phyloP scores from a whole-genome alignment of 2,888 invertebrate species.

The Halocaridina rubra region DNA sequence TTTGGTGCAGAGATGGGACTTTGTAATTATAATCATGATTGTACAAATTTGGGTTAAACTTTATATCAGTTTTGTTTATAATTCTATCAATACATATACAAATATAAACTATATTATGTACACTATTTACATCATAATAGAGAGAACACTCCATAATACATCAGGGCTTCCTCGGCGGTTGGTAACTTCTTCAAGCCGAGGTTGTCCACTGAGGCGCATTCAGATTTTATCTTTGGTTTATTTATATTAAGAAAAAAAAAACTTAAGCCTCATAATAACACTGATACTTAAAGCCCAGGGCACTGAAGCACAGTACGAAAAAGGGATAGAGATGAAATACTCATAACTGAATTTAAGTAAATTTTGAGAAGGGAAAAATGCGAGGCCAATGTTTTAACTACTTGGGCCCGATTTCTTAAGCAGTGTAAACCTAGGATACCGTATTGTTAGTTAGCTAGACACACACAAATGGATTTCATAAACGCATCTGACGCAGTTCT shows the following conservation, averaged over 20 bases:
- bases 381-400: too few relatives aligned
- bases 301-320: constrained; percentile 13
- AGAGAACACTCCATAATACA: constrained; percentile 53
- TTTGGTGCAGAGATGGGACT: constrained; percentile 58
- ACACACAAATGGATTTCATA: too few relatives aligned
- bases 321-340: too few relatives aligned
- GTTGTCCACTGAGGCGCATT: constrained; percentile 20
- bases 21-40: constrained; percentile 44
- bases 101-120: constrained; percentile 61
- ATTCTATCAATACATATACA: constrained; percentile 60
- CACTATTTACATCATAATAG: constrained; percentile 49
- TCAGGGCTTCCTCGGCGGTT: neutral
- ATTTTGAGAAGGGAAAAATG: too few relatives aligned
- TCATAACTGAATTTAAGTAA: too few relatives aligned
- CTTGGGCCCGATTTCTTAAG: too few relatives aligned
- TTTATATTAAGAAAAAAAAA: constrained; percentile 26
- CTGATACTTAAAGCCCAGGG: constrained; percentile 49
- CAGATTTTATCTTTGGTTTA: constrained; percentile 49
- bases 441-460: too few relatives aligned
- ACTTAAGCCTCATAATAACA: neutral
- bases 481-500: too few relatives aligned
- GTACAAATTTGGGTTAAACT: constrained; percentile 54
- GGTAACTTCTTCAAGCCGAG: neutral
- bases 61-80: constrained; percentile 36
- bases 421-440: too few relatives aligned